Evolutionary conservation across 1,140 invertebrate genomes (phyloP), one percentile per base, ranked within the genome.

Genomic region (Aphelinus certus): DNA sequence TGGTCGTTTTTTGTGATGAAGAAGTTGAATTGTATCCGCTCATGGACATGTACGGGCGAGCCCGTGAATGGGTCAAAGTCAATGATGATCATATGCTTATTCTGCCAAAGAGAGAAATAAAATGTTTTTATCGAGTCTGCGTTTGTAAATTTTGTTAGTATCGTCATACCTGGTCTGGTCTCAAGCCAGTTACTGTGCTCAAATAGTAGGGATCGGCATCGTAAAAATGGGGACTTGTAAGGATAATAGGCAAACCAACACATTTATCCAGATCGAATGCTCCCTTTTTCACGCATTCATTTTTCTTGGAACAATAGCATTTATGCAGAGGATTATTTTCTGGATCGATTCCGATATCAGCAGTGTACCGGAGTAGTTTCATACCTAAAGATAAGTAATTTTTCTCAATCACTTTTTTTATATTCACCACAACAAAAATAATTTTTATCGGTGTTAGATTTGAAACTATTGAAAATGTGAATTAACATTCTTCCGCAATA

Each of bases 141-240:
- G 26, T 26, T 26, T 26, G 26, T 26, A 26, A 26, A 26, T 26
- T 26, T 26, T 26, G 26, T 26, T 26, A 26, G 26, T 26, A 26
- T 26, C 26, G 26, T 26, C 26, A 26, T 26, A 88, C 86, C 78
- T 90, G 87, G 71, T 92, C 88, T 0, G 96, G 96, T 64, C 88
- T 85, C 1, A 97, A 82, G 6, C 96, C 96, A 45, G 89, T 89
- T 0, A 97, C 92, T 46, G 88, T 87, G 1, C 90, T 81, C 0
- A 92, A n/a, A 48, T 95, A 90, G 49, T 87, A 89, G 1, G 92
- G 90, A 82, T 96, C 94, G 1, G 88, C 89, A 2, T 91, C 87
- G 72, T 93, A 93, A 82, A 96, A 96, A 86, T 98, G 96, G 1
- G 96, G 96, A 78, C 94, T 86, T 1, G 95, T 94, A 0, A 90